These are phyloP conservation scores for Cydia strobilella DNA, from an alignment of 1,140 invertebrate species.

Conservation along the genomic window DNA sequence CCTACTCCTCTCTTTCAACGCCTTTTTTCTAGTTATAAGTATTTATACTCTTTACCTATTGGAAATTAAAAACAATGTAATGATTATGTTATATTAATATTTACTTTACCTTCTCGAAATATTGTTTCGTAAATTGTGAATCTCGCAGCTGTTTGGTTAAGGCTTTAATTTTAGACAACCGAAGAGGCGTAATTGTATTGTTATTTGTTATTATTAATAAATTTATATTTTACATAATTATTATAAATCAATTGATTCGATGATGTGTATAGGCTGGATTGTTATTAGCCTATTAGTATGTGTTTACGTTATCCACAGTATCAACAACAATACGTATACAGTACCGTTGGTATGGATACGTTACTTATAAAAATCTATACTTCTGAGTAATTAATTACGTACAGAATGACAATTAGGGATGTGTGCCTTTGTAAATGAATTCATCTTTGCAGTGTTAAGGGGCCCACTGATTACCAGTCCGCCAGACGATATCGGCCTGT, in stretches of 20 bases:
- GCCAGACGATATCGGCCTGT: too few species aligned
- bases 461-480: too few species aligned
- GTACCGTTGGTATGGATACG: neutral
- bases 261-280: neutral
- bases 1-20: neutral
- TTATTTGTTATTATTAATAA: constrained; percentile 2
- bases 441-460: neutral
- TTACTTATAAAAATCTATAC: neutral
- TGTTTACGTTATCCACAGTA: neutral
- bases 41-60: neutral
- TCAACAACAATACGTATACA: neutral
- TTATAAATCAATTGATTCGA: neutral
- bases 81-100: neutral
- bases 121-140: neutral
- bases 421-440: neutral
- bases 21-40: neutral
- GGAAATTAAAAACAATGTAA: neutral
- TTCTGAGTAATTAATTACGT: neutral
- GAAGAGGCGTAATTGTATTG: constrained; percentile 7
- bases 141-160: neutral
- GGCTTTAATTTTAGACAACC: neutral
- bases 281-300: neutral
- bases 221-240: neutral
- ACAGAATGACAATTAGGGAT: neutral
- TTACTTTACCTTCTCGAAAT: neutral